These are phyloP conservation scores for Nyleta sp. DNA, from an alignment of 2,888 invertebrate genomes.

Conservation along the genomic window DNA sequence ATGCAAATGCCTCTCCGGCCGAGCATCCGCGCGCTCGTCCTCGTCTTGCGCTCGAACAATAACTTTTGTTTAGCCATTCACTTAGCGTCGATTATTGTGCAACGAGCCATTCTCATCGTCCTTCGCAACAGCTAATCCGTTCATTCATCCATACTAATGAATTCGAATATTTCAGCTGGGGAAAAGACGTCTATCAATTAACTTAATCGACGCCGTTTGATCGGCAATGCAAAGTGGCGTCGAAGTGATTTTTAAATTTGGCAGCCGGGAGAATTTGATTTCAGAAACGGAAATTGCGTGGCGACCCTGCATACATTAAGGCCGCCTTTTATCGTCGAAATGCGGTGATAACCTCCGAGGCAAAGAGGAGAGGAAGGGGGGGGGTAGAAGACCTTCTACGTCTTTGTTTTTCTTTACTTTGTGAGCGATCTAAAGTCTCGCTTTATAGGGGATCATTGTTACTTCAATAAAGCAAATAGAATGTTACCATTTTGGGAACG, in stretches of 20 bases:
- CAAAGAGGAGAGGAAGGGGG: not conserved
- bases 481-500: too few relatives aligned
- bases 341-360: slow-evolving; percentile 54
- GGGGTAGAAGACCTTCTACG: slow-evolving; percentile 3
- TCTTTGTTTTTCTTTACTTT: slow-evolving; percentile 14
- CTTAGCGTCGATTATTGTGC: slow-evolving; percentile 54
- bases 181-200: slow-evolving; percentile 24
- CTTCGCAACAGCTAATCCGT: slow-evolving; percentile 54
- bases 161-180: slow-evolving; percentile 39
- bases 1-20: slow-evolving; percentile 46
- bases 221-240: slow-evolving; percentile 27
- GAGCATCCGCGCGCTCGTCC: slow-evolving; percentile 34
- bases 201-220: slow-evolving; percentile 34
- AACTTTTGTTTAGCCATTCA: slow-evolving; percentile 57
- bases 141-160: slow-evolving; percentile 53
- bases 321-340: slow-evolving; percentile 56
- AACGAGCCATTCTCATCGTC: slow-evolving; percentile 54
- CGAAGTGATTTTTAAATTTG: slow-evolving; percentile 33
- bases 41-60: slow-evolving; percentile 45
- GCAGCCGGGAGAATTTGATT: slow-evolving; percentile 24
- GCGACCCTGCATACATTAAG: slow-evolving; percentile 58
- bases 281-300: slow-evolving; percentile 62
- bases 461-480: too few relatives aligned
- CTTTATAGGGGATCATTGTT: too few relatives aligned
- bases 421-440: not conserved